Percentiles rank a stretch among this genome's conserved stretches.
Conservation (phyloP, 2,888 invertebrate species). For the Chrysotoxum bicinctum region DNA sequence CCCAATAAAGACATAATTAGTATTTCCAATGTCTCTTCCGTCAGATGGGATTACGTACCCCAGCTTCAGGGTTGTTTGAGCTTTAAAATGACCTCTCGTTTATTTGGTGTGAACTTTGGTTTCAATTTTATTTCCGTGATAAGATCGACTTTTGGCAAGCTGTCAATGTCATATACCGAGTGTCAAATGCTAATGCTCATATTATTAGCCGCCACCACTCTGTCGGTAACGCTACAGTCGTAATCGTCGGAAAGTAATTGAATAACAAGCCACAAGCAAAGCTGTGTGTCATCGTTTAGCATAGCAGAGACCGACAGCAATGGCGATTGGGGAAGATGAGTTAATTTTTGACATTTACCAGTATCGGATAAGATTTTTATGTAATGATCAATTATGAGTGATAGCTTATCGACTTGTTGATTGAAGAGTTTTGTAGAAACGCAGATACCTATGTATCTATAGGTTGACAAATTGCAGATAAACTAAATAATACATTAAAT, state of each 20-base stretch:
- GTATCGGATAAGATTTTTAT: slow-evolving; percentile 20
- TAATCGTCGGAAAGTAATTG: slow-evolving; percentile 30
- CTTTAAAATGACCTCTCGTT: slow-evolving; percentile 5
- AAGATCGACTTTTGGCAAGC: slow-evolving; percentile 9
- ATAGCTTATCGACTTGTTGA: background rate
- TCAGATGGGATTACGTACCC: slow-evolving; percentile 14
- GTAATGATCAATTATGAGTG: background rate
- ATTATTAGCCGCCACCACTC: background rate
- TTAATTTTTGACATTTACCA: slow-evolving; percentile 21
- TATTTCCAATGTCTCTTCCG: slow-evolving; percentile 33
- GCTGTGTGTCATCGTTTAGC: slow-evolving; percentile 28
- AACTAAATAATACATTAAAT: no score
- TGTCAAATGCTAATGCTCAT: slow-evolving; percentile 17
- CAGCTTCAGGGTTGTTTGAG: background rate
- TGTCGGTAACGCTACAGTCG: background rate
- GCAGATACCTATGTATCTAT: no score
- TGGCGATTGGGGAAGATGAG: slow-evolving; percentile 27
- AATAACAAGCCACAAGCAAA: slow-evolving; percentile 34
- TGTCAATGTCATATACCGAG: slow-evolving; percentile 20
- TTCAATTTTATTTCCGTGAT: slow-evolving; percentile 11
- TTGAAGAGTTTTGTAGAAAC: background rate
- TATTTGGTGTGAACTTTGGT: slow-evolving; percentile 20
- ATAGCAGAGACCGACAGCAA: background rate
- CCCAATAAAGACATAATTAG: slow-evolving; percentile 9
- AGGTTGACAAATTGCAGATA: no score